Percentiles rank a stretch among this genome's conserved stretches.
Conservation (phyloP, 2,888 invertebrate species). For the Neoaliturus tenellus region DNA sequence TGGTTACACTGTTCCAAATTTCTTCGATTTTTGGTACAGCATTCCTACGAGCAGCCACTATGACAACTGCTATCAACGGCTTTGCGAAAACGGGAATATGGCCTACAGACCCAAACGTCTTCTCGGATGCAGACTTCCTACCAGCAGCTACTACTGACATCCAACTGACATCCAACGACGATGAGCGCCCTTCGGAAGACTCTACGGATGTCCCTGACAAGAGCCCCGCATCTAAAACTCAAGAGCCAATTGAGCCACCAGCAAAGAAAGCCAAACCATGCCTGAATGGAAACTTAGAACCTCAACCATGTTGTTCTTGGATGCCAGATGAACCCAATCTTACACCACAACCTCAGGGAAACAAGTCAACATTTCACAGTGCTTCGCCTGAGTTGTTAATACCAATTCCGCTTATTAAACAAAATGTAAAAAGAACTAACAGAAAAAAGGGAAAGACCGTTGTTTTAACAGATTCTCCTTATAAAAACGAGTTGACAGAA, state of each 20-base stretch:
- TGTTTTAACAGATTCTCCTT: conserved; percentile 12
- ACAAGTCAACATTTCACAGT: neutral
- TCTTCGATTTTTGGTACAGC: conserved; percentile 64
- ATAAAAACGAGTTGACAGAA: conserved; percentile 4
- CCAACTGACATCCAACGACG: neutral
- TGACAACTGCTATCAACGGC: conserved; percentile 66
- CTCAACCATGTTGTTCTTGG: neutral
- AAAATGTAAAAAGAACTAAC: neutral
- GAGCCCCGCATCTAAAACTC: neutral
- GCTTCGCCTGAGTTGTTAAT: conserved; percentile 5
- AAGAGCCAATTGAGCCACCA: neutral
- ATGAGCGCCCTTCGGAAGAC: neutral
- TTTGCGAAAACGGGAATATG: conserved; percentile 69
- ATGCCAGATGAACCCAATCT: neutral
- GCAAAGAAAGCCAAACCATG: neutral
- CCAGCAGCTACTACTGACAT: conserved; percentile 61
- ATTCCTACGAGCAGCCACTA: conserved; percentile 64
- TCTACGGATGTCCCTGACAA: neutral
- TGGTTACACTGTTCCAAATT: conserved; percentile 66
- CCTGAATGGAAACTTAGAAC: neutral
- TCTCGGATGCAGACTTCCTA: conserved; percentile 67
- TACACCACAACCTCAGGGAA: neutral
- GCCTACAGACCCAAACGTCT: conserved; percentile 67
- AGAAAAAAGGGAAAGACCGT: conserved; percentile 20
- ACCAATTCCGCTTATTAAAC: neutral